These are phyloP conservation scores for Alligator sinensis DNA, from an alignment of 2,113 vertebrate genomes.

Conservation along the genomic window DNA sequence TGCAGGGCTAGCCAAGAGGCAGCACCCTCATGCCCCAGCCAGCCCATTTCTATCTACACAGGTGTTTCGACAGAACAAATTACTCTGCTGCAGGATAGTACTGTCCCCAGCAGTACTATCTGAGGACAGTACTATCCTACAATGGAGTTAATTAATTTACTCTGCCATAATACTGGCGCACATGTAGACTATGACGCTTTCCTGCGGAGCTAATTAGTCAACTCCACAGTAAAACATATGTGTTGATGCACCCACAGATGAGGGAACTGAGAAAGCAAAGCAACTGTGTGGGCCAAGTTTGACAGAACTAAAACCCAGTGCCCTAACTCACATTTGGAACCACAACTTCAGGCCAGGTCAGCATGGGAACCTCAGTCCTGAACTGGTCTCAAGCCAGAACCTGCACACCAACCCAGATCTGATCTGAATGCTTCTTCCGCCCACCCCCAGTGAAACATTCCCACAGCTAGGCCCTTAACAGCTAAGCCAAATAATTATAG, in stretches of 20 bases:
- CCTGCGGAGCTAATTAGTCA: too few species aligned
- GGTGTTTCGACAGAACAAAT: too few species aligned
- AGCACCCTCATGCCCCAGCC: too few species aligned
- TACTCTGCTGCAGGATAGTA: too few species aligned
- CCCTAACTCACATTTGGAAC: not conserved
- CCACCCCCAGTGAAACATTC: not conserved
- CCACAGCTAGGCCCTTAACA: not conserved
- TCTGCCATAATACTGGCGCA: too few species aligned
- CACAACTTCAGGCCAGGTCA: not conserved
- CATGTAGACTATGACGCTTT: too few species aligned
- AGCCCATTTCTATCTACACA: too few species aligned
- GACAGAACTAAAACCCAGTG: not conserved
- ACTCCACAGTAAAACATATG: too few species aligned
- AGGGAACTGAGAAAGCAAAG: not conserved
- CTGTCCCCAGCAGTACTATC: too few species aligned
- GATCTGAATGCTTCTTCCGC: not conserved
- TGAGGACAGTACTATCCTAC: too few species aligned
- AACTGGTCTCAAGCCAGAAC: not conserved
- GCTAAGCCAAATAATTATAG: not conserved
- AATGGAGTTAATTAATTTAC: too few species aligned
- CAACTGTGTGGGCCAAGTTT: not conserved
- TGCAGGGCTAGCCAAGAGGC: too few species aligned
- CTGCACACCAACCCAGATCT: not conserved
- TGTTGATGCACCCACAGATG: not conserved
- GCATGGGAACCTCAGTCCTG: not conserved